Conservation (phyloP, 2,797 vertebrate species). For the Dermochelys coriacea region DNA sequence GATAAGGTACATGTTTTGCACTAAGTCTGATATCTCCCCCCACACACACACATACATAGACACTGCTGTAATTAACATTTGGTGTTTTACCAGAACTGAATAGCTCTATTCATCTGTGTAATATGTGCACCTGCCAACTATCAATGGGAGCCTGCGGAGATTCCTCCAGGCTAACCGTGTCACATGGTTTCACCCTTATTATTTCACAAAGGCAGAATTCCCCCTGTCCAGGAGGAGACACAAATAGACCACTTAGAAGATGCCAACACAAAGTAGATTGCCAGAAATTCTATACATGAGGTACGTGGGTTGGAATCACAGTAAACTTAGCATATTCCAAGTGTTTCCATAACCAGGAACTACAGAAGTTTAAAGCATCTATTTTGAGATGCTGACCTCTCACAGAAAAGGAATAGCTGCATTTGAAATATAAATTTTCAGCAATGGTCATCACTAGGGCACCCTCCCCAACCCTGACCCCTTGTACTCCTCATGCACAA, state of each 20-base stretch:
- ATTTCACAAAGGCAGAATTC: conserved; percentile 43
- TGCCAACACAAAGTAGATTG: neutral
- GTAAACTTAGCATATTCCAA: neutral
- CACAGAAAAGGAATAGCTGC: neutral
- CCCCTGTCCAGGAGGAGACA: conserved; percentile 46
- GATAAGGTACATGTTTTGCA: neutral
- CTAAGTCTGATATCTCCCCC: neutral
- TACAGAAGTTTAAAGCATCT: neutral
- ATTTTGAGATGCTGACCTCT: neutral
- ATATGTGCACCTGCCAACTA: neutral
- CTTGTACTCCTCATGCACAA: neutral
- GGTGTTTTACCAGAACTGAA: neutral
- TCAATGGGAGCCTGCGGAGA: neutral
- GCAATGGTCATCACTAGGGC: neutral
- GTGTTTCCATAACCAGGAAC: neutral
- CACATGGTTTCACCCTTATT: neutral
- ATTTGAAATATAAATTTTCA: neutral
- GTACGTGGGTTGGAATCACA: neutral
- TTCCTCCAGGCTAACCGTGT: neutral
- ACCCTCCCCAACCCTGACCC: neutral
- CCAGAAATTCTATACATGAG: neutral
- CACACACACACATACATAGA: neutral
- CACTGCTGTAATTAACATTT: neutral
- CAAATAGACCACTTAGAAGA: conserved; percentile 43
- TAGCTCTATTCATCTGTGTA: neutral